Conservation (phyloP, 2,888 invertebrate genomes). For the Oligia strigilis region DNA sequence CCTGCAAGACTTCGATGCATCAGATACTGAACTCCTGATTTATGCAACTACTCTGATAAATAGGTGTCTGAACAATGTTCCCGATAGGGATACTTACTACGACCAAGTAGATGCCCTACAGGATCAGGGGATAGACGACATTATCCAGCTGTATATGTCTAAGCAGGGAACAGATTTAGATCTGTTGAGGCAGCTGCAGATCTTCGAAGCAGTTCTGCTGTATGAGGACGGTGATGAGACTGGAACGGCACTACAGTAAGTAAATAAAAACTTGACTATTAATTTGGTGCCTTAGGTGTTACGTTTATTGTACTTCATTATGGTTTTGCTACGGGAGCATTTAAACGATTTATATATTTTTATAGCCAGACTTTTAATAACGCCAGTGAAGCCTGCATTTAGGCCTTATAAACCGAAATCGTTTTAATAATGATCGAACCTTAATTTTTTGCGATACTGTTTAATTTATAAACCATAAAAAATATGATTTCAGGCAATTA, state of each 20-base stretch:
- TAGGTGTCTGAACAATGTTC: slow-evolving; percentile 97
- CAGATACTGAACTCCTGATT: slow-evolving; percentile 98
- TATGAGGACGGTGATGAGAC: slow-evolving; percentile 94
- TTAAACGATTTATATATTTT: background rate
- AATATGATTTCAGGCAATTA: slow-evolving; percentile 86
- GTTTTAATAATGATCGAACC: background rate
- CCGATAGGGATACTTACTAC: slow-evolving; percentile 99
- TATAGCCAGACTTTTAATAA: background rate
- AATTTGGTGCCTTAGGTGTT: background rate
- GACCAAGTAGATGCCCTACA: slow-evolving; percentile 99
- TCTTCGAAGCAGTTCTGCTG: slow-evolving; percentile 98
- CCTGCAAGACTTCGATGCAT: slow-evolving; percentile 98
- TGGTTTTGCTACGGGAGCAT: background rate
- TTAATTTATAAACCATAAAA: background rate
- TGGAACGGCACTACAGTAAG: slow-evolving; percentile 91
- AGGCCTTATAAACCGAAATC: background rate
- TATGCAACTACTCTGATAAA: slow-evolving; percentile 99
- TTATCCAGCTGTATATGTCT: slow-evolving; percentile 96
- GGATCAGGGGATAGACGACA: slow-evolving; percentile 97
- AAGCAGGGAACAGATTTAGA: slow-evolving; percentile 98
- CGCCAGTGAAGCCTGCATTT: background rate
- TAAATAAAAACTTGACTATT: slow-evolving; percentile 59
- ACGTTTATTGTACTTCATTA: background rate
- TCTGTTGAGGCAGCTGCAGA: slow-evolving; percentile 97
- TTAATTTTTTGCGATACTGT: background rate